Conservation (phyloP, 2,888 invertebrate genomes). For the Drosophila limbata region DNA sequence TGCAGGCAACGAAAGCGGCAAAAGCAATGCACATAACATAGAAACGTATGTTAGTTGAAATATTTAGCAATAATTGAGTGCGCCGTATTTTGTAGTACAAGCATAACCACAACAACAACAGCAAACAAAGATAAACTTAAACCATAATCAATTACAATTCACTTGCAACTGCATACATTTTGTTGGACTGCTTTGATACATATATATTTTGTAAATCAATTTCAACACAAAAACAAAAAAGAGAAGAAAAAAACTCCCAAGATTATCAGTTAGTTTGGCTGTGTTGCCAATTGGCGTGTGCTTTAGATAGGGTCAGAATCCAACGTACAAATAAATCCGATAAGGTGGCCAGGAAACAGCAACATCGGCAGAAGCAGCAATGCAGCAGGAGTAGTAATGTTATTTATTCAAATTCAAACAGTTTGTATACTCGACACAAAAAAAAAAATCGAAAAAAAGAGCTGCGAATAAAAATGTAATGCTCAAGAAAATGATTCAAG, state of each 20-base stretch:
- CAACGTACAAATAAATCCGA: slow-evolving; percentile 36
- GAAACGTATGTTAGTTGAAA: slow-evolving; percentile 42
- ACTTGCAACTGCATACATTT: slow-evolving; percentile 26
- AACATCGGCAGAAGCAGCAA: slow-evolving; percentile 12
- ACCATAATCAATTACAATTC: slow-evolving; percentile 28
- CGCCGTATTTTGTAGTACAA: slow-evolving; percentile 40
- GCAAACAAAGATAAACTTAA: slow-evolving; percentile 1
- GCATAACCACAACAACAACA: slow-evolving; percentile 1
- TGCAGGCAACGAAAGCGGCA: slow-evolving; percentile 82
- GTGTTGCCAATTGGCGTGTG: slow-evolving; percentile 14
- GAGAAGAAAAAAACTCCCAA: slow-evolving; percentile 25
- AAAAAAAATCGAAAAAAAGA: slow-evolving; percentile 29
- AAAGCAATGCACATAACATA: slow-evolving; percentile 83
- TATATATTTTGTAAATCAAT: slow-evolving; percentile 46
- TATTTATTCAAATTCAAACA: slow-evolving; percentile 52
- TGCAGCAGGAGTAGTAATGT: slow-evolving; percentile 40
- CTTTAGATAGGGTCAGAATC: slow-evolving; percentile 24
- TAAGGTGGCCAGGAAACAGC: slow-evolving; percentile 13
- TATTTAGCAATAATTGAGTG: slow-evolving; percentile 32
- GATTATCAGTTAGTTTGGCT: slow-evolving; percentile 31
- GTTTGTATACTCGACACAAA: slow-evolving; percentile 42
- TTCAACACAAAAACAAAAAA: slow-evolving; percentile 3
- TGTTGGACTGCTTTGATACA: slow-evolving; percentile 39
- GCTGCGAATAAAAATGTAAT: slow-evolving; percentile 37
- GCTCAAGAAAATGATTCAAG: slow-evolving; percentile 41